Evolutionary conservation across 2,113 vertebrate species (phyloP), one percentile per base, ranked within the genome.

Genomic region (Phalacrocorax aristotelis): DNA sequence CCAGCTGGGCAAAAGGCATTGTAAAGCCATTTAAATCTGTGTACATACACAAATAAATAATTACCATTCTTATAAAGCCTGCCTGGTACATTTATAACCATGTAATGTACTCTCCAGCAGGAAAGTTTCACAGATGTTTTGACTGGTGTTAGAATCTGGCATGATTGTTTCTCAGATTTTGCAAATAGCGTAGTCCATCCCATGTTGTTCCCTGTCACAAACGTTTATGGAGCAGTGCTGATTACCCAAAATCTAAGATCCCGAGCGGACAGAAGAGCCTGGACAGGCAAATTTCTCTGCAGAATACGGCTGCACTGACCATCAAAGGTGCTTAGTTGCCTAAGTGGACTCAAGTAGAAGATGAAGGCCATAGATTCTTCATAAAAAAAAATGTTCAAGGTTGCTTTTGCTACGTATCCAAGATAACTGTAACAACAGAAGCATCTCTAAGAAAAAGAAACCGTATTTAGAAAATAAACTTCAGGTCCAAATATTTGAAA

Each of bases 11-110:
- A 96, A 85, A 96, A 94, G 89, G 83, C 96, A 95, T 94, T 96
- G 95, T 54, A 32, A 95, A 96, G 81, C 82, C 75, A 90, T 96
- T 96, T 87, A 80, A 97, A 83, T 95, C 93, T 96, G 91, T 79
- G 87, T 95, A 90, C 90, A 94, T 91, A 94, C 83, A 91, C 93
- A 96, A 89, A 96, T 97, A 95, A 97, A 97, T 97, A 97, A 97
- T 95, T 94, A 97, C 94, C 94, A 85, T 93, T 97, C 96, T 96
- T 95, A 87, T 83, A 95, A 85, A 97, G 95, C 70, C 90, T 91
- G 92, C 91, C 78, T 95, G 58, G 0, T 96, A 60, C 82, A 94
- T 95, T 92, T 91, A 48, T 87, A 96, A 90, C 84, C 84, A 34
- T 2, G 20, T 61, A 85, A 83, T 55, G 55, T 51, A 16, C 74